Evolutionary conservation across 2,113 vertebrate species (phyloP).

Genomic region (Gobius niger): DNA sequence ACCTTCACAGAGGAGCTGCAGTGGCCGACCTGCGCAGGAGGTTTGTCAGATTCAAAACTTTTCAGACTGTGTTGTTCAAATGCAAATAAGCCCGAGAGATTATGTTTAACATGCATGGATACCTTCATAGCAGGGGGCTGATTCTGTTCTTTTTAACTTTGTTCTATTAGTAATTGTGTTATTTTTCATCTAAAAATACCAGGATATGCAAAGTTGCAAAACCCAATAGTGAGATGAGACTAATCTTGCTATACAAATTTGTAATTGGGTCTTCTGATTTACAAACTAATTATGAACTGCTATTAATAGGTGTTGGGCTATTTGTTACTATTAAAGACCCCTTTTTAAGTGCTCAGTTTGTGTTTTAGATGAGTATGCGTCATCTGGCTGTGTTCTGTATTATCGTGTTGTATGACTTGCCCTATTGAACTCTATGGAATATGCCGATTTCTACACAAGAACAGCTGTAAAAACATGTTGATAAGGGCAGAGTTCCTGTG

Average conservation of each 20-base stretch:
- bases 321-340: neutral
- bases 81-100: constrained; percentile 3
- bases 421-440: neutral
- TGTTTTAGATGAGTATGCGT: neutral
- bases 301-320: neutral
- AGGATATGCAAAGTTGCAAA: constrained; percentile 1
- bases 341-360: neutral
- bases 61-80: constrained; percentile 22
- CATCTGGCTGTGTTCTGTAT: too few species aligned
- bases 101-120: neutral
- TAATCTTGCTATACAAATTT: neutral
- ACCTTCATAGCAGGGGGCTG: neutral
- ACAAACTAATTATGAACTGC: neutral
- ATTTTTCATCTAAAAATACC: neutral
- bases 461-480: neutral
- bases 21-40: constrained; percentile 13
- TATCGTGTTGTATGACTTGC: too few species aligned
- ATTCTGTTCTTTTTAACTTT: constrained; percentile 12
- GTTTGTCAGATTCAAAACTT: constrained; percentile 14
- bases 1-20: constrained; percentile 20
- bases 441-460: neutral
- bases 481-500: neutral
- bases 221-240: neutral
- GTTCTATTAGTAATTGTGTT: constrained; percentile 3
- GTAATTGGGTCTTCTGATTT: neutral